A percentile compares a stretch with the other conserved stretches of the same genome.
Evolutionary conservation across 2,113 vertebrate species (phyloP).

Genomic region (Macaca nemestrina): DNA sequence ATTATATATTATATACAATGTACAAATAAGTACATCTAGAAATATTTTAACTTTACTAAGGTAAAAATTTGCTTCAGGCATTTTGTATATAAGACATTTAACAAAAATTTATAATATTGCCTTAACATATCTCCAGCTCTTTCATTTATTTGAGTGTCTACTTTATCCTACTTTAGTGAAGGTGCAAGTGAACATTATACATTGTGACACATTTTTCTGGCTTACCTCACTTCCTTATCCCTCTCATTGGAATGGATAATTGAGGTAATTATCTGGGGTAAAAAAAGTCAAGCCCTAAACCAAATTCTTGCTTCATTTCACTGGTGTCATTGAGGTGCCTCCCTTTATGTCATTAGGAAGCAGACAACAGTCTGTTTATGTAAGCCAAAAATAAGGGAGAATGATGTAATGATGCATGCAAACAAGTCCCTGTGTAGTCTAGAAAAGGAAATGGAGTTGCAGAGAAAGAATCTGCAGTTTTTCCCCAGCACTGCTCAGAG

Average conservation of each 20-base stretch:
- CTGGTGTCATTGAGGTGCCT: conserved; percentile 23
- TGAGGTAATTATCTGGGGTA: not conserved
- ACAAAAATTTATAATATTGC: not conserved
- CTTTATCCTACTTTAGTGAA: not conserved
- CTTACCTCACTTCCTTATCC: not conserved
- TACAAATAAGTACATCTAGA: not conserved
- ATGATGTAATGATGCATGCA: conserved; percentile 42
- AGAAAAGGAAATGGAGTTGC: not conserved
- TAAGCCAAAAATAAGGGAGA: not conserved
- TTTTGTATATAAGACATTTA: not conserved
- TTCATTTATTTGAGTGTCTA: not conserved
- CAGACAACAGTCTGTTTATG: not conserved
- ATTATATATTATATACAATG: not conserved
- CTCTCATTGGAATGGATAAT: not conserved
- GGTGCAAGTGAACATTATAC: not conserved
- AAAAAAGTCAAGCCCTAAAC: not conserved
- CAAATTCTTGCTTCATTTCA: conserved; percentile 15
- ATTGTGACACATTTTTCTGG: not conserved
- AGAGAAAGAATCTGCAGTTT: not conserved
- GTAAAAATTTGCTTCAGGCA: not conserved
- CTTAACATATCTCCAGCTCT: not conserved
- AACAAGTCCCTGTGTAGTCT: not conserved
- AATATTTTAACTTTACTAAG: not conserved
- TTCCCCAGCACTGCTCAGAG: not conserved
- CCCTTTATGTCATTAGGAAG: conserved; percentile 23